Percentiles rank a stretch among this genome's conserved stretches.
phyloP scores from a whole-genome alignment of 1,140 invertebrate species.

The Atta cephalotes region DNA sequence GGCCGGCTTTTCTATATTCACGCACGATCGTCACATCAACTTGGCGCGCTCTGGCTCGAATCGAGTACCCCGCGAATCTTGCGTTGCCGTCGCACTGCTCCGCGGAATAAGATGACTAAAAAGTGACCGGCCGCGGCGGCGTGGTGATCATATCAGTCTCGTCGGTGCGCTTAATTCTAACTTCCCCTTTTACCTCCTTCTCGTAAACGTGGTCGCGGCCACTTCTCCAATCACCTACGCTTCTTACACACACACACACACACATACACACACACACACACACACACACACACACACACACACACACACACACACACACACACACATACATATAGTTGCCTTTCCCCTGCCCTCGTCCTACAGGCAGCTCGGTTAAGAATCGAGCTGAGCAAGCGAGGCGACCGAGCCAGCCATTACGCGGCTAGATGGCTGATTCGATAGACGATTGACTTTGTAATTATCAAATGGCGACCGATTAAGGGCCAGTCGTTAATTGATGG shows the following conservation, averaged over 20 bases:
- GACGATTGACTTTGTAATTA: constrained; percentile 71
- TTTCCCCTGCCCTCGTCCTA: constrained; percentile 35
- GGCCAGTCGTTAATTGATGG: constrained; percentile 53
- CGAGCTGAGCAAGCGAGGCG: not conserved
- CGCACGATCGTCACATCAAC: constrained; percentile 79
- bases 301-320: too few relatives aligned
- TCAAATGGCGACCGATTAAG: constrained; percentile 63
- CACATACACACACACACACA: too few relatives aligned
- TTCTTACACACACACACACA: constrained; percentile 16
- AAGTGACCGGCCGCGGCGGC: not conserved
- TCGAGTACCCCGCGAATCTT: constrained; percentile 23
- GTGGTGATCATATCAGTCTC: constrained; percentile 8
- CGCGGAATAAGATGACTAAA: constrained; percentile 35
- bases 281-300: too few relatives aligned
- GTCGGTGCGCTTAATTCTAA: constrained; percentile 35
- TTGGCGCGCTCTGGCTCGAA: constrained; percentile 47
- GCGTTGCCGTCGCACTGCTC: not conserved
- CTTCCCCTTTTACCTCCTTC: constrained; percentile 55
- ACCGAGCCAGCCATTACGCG: constrained; percentile 49
- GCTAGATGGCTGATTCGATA: constrained; percentile 61
- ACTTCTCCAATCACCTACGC: constrained; percentile 66
- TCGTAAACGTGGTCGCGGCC: constrained; percentile 51
- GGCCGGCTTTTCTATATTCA: constrained; percentile 79
- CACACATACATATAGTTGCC: constrained; percentile 9
- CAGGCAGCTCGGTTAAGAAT: not conserved